Percentiles rank a stretch among this genome's conserved stretches.
phyloP scores from a whole-genome alignment of 1,140 invertebrate species.

The Leptinotarsa lineolata region DNA sequence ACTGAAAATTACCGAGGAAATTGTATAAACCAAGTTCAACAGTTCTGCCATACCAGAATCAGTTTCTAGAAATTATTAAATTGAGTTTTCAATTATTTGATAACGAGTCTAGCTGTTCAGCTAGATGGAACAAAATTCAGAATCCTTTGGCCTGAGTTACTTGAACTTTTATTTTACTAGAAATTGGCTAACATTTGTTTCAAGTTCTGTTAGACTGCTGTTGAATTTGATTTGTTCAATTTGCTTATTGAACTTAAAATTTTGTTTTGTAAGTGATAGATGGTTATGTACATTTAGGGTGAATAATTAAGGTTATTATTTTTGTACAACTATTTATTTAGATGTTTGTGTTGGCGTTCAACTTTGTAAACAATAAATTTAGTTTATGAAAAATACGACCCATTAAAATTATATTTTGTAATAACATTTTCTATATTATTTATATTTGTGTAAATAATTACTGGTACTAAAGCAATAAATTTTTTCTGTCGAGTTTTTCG shows the following conservation, averaged over 20 bases:
- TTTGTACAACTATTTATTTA: conserved; percentile 41
- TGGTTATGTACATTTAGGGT: conserved; percentile 22
- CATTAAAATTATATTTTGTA: conserved; percentile 43
- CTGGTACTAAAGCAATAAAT: conserved; percentile 47
- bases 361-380: conserved; percentile 27
- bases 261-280: conserved; percentile 25
- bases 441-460: conserved; percentile 47
- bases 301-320: conserved; percentile 30
- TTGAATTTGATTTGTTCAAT: conserved; percentile 21
- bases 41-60: too few species aligned
- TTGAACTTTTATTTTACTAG: not conserved
- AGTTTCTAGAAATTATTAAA: too few species aligned
- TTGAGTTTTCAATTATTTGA: too few species aligned
- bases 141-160: too few species aligned
- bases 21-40: too few species aligned
- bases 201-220: not conserved
- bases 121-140: not conserved
- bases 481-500: conserved; percentile 36
- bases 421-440: conserved; percentile 43
- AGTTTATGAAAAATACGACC: conserved; percentile 23
- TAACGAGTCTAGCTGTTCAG: too few species aligned
- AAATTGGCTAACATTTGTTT: not conserved
- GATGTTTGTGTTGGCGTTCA: conserved; percentile 27
- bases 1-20: too few species aligned
- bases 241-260: conserved; percentile 11